Evolutionary conservation across 2,113 vertebrate genomes (phyloP), one percentile per base, ranked within the genome.

Genomic region (Dissostichus mawsoni): DNA sequence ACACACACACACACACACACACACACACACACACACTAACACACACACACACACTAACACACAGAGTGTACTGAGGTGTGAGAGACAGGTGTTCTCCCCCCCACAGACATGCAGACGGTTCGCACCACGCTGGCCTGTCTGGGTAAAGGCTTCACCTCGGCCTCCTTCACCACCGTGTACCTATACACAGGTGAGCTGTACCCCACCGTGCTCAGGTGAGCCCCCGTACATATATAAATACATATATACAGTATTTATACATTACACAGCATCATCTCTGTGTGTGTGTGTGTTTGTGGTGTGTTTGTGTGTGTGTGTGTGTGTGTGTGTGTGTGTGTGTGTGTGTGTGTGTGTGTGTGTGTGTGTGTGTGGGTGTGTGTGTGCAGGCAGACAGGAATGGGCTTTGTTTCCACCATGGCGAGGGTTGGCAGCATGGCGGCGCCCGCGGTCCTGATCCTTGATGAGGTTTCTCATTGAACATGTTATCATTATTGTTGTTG

Each of bases 401-500:
- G 97, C 1, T 94, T 98, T 1, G 94, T 95, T 59, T 98, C 96
- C 81, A 98, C 96, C 2, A 95, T 98, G 96, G 95, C 97, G 0
- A 93, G 97, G 0, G 80, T 96, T 0, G 98, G 98, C 1, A 96
- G 96, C 88, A 98, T 99, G 80, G 93, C 97, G 0, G 97, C 97
- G 0, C 98, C 98, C 0, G 91, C 97, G 10, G 95, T 97, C 63
- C 95, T 97, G 74, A 96, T 98, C 88, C 82, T 96, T n/a, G 94
- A 96, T 0, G 97, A 99, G 86, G 93, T 93, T 57, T 73, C 11
- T 36, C 36, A 5, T 36, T 7, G 36, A 36, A 36, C 7, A 36
- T 36, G 7, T 36, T 36, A 25, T 36, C 7, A 5, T 36, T 36
- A 7, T 36, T 36, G 36, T 36, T 36, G 36, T 36, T 20, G 20